Conservation (phyloP, 1,140 invertebrate genomes). For the Temnothorax nylanderi region DNA sequence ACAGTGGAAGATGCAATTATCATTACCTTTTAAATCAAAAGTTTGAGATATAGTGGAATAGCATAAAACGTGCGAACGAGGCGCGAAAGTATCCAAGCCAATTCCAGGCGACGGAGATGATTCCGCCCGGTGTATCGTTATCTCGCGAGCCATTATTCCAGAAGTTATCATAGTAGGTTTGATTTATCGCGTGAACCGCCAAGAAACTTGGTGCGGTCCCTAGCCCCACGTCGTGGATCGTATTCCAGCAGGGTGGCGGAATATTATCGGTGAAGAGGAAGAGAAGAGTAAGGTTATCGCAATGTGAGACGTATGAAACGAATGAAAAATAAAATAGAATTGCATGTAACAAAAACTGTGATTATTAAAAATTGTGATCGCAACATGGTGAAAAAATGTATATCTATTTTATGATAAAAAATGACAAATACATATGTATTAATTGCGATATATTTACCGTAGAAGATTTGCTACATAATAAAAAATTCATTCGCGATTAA, state of each 20-base stretch:
- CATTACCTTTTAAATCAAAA: slow-evolving; percentile 42
- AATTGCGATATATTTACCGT: neutral
- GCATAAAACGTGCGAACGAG: slow-evolving; percentile 60
- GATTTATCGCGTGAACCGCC: slow-evolving; percentile 73
- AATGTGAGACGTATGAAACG: slow-evolving; percentile 59
- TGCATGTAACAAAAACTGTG: slow-evolving; percentile 56
- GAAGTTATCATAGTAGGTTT: slow-evolving; percentile 78
- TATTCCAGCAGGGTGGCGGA: slow-evolving; percentile 17
- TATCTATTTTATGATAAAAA: neutral
- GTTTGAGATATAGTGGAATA: neutral
- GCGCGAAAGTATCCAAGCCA: slow-evolving; percentile 72
- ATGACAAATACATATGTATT: neutral
- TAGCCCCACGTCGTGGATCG: slow-evolving; percentile 56
- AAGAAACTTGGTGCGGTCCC: slow-evolving; percentile 58
- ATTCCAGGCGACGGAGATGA: slow-evolving; percentile 69
- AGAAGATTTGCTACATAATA: neutral
- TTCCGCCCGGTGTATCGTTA: slow-evolving; percentile 75
- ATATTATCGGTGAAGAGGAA: slow-evolving; percentile 50
- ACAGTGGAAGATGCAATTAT: slow-evolving; percentile 16
- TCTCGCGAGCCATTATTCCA: slow-evolving; percentile 77
- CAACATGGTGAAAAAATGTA: neutral
- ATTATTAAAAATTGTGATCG: neutral
- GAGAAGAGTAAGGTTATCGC: slow-evolving; percentile 4
- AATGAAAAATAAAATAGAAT: slow-evolving; percentile 60
- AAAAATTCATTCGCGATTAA: slow-evolving; percentile 13